These are phyloP conservation scores for Rhyacophila evoluta DNA, from an alignment of 2,888 invertebrate species.

Conservation along the genomic window DNA sequence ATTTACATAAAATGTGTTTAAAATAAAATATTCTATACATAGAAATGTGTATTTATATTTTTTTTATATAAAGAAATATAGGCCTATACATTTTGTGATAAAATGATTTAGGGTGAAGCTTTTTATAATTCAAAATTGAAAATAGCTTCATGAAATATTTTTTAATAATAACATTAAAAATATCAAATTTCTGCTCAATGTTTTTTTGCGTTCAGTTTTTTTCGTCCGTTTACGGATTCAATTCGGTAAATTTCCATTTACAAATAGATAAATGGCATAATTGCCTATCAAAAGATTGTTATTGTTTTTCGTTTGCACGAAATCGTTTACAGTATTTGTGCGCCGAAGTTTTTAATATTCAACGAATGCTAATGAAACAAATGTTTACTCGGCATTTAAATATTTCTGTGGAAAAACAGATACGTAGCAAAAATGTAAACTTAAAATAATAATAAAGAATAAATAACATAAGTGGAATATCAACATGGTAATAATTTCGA, in stretches of 20 bases:
- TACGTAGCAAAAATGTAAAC: constrained; percentile 34
- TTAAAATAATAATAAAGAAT: constrained; percentile 8
- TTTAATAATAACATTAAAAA: too few species aligned
- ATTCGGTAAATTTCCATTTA: not conserved
- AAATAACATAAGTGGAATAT: constrained; percentile 25
- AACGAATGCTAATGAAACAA: constrained; percentile 14
- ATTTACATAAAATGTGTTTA: too few species aligned
- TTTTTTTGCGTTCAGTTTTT: too few species aligned
- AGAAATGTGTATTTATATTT: too few species aligned
- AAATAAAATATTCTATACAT: too few species aligned
- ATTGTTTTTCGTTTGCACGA: not conserved
- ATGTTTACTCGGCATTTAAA: not conserved
- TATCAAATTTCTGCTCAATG: too few species aligned
- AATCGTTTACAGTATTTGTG: not conserved
- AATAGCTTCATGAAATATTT: too few species aligned
- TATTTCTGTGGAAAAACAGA: constrained; percentile 7
- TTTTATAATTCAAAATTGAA: too few species aligned
- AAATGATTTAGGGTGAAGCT: too few species aligned
- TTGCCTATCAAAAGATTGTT: not conserved
- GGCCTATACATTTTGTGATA: too few species aligned
- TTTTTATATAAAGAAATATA: too few species aligned
- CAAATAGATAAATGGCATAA: not conserved
- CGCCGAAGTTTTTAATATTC: not conserved
- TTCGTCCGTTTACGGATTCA: not conserved
- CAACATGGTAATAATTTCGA: constrained; percentile 3